A percentile compares a stretch with the other conserved stretches of the same genome.
phyloP scores from a whole-genome alignment of 2,888 invertebrate species.

The Sclerodermus sp. region DNA sequence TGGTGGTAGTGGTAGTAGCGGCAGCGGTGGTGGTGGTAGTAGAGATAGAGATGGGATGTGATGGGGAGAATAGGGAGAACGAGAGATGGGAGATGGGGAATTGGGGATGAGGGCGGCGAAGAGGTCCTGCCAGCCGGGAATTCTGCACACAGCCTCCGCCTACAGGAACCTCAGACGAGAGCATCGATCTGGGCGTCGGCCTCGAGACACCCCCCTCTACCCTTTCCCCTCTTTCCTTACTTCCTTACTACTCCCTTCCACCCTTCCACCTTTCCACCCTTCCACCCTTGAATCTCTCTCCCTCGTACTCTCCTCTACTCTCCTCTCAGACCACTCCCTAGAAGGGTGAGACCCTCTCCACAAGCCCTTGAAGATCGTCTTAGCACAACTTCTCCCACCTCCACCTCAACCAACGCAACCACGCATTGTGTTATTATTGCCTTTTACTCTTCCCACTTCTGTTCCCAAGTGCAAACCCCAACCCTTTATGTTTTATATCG shows the following conservation, averaged over 20 bases:
- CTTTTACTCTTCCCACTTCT: conserved; percentile 7
- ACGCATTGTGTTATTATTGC: conserved; percentile 5
- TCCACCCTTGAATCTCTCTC: not conserved
- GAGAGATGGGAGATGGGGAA: no score
- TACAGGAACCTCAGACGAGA: conserved; percentile 51
- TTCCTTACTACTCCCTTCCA: not conserved
- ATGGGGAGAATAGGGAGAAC: no score
- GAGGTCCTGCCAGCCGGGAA: conserved; percentile 1
- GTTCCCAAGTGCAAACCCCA: not conserved
- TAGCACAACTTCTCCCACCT: not conserved
- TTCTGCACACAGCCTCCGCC: conserved; percentile 26
- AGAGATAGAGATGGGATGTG: no score
- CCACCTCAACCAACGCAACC: conserved; percentile 1
- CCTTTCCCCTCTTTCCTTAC: not conserved
- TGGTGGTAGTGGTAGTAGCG: no score
- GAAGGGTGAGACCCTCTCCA: conserved; percentile 4
- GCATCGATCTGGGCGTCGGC: conserved; percentile 56
- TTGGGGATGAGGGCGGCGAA: no score
- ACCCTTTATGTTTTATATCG: not conserved
- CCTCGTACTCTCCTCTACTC: not conserved
- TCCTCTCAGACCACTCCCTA: conserved; percentile 1
- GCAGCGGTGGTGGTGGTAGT: no score
- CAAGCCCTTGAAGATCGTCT: conserved; percentile 2
- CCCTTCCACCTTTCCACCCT: conserved; percentile 1
- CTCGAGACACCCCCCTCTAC: conserved; percentile 37